phyloP scores from a whole-genome alignment of 1,140 invertebrate species.

The Carposina sasakii region DNA sequence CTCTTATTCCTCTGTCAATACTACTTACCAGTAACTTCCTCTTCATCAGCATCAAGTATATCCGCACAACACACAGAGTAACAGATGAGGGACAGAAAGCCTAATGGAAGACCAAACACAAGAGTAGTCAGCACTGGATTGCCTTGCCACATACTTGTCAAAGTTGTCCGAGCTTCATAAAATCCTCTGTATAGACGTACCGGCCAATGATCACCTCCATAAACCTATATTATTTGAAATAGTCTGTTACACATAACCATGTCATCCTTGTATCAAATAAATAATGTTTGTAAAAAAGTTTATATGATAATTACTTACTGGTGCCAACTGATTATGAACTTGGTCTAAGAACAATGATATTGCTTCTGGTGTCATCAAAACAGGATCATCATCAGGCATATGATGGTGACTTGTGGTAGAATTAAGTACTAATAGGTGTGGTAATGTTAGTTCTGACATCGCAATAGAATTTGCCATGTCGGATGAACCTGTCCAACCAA shows the following conservation, averaged over 20 bases:
- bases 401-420: slow-evolving; percentile 92
- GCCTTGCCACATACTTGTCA: slow-evolving; percentile 90
- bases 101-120: slow-evolving; percentile 89
- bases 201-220: slow-evolving; percentile 85
- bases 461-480: slow-evolving; percentile 93
- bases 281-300: neutral
- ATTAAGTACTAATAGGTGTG: slow-evolving; percentile 92
- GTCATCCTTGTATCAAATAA: neutral
- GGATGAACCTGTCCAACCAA: slow-evolving; percentile 92
- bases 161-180: slow-evolving; percentile 82
- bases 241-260: neutral
- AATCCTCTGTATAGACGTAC: slow-evolving; percentile 83
- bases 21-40: slow-evolving; percentile 71
- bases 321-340: slow-evolving; percentile 81
- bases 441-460: slow-evolving; percentile 86
- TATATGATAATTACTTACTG: slow-evolving; percentile 67
- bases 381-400: slow-evolving; percentile 87
- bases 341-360: slow-evolving; percentile 84
- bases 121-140: slow-evolving; percentile 92
- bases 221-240: slow-evolving; percentile 71
- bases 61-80: slow-evolving; percentile 96
- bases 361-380: slow-evolving; percentile 84
- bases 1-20: no score
- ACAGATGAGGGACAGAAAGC: slow-evolving; percentile 93
- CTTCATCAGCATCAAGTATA: slow-evolving; percentile 93